Evolutionary conservation across 2,797 vertebrate genomes (phyloP).

Genomic region (Glossophaga mutica): DNA sequence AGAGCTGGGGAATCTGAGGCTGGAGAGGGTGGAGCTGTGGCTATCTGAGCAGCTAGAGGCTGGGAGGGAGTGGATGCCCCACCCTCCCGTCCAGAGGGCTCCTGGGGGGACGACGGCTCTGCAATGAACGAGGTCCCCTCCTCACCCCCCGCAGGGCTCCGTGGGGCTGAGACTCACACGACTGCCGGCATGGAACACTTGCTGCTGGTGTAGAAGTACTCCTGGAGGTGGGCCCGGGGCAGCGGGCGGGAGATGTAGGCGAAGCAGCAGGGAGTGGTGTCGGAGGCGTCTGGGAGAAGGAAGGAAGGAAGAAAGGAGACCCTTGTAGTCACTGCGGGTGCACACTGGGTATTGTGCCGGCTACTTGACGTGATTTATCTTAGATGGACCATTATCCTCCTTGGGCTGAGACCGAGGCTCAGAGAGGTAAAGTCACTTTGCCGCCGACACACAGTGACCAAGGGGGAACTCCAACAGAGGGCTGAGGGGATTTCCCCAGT

Average conservation of each 20-base stretch:
- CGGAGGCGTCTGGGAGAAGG: conserved; percentile 74
- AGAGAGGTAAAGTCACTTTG: not conserved
- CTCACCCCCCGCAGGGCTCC: not conserved
- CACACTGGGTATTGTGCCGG: not conserved
- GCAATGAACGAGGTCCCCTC: not conserved
- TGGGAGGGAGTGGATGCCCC: not conserved
- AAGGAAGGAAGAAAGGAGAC: not conserved
- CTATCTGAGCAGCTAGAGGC: not conserved
- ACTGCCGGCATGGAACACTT: conserved; percentile 78
- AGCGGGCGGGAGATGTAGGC: conserved; percentile 64
- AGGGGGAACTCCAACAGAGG: not conserved
- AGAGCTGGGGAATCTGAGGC: not conserved
- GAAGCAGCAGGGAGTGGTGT: conserved; percentile 80
- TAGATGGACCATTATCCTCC: not conserved
- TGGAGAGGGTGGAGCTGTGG: not conserved
- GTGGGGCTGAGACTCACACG: conserved; percentile 73
- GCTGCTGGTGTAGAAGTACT: conserved; percentile 84
- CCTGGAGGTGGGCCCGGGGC: conserved; percentile 75
- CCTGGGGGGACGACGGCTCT: not conserved
- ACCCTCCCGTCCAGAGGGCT: not conserved
- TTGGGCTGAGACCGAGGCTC: conserved; percentile 8
- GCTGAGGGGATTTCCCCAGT: not conserved
- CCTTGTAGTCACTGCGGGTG: not conserved
- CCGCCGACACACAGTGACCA: not conserved
- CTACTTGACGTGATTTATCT: not conserved